Conservation (phyloP, 37 sponge, comb jelly and placozoan species). For the Hexactinellida sp. region DNA sequence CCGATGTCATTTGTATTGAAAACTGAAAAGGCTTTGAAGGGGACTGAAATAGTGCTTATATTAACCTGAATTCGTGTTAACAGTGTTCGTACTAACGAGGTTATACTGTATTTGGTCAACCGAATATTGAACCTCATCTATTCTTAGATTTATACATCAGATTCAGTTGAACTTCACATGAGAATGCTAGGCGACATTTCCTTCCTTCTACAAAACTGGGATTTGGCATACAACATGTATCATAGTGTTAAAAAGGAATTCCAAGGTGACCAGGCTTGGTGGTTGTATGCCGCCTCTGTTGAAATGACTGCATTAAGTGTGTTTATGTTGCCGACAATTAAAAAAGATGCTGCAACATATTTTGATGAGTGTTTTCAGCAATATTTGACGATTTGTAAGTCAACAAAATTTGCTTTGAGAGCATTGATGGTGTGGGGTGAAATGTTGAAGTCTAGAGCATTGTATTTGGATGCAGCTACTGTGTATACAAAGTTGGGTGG, state of each 20-base stretch:
- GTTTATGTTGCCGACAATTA: constrained; percentile 48
- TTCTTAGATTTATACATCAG: constrained; percentile 37
- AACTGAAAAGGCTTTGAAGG: too few species aligned
- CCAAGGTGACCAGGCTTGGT: constrained; percentile 57
- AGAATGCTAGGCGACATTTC: constrained; percentile 73
- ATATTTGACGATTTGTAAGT: constrained; percentile 65
- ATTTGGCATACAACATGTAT: constrained; percentile 64
- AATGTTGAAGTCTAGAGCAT: constrained; percentile 45
- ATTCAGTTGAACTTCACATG: constrained; percentile 68
- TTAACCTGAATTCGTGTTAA: too few species aligned
- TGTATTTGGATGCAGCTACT: constrained; percentile 39
- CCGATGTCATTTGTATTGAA: too few species aligned
- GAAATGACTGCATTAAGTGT: constrained; percentile 80
- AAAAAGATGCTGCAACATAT: constrained; percentile 53
- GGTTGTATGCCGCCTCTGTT: constrained; percentile 56
- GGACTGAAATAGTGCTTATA: too few species aligned
- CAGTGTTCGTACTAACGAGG: too few species aligned
- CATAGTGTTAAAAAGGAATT: constrained; percentile 77
- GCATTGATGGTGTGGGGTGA: constrained; percentile 49
- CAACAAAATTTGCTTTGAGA: constrained; percentile 44
- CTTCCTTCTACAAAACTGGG: constrained; percentile 86
- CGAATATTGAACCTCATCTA: neutral
- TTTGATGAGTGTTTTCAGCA: constrained; percentile 67
- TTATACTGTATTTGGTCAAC: neutral
- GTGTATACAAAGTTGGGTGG: constrained; percentile 30